Percentiles rank a stretch among this genome's conserved stretches.
Evolutionary conservation across 92 coral and sea anemone genomes (phyloP).

Genomic region (Epizoanthus stellaris): DNA sequence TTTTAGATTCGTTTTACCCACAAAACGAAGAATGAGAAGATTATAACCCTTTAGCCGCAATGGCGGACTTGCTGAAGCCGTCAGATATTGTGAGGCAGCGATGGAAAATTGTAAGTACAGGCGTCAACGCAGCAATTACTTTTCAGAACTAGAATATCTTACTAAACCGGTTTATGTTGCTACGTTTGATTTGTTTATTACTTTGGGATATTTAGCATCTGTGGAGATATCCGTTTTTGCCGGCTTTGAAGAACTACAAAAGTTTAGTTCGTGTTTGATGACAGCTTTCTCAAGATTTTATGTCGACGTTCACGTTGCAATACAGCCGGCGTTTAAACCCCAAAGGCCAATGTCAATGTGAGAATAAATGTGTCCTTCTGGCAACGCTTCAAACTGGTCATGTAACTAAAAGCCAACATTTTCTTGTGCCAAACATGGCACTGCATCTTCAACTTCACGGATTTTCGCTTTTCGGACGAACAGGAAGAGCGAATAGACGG

Average conservation of each 20-base stretch:
- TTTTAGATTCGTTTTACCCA: conserved; percentile 29
- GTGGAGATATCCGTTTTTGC: background rate
- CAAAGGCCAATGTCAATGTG: background rate
- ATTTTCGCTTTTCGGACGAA: background rate
- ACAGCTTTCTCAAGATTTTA: background rate
- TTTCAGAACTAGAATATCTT: conserved; percentile 10
- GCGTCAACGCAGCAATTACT: conserved; percentile 20
- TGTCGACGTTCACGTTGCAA: background rate
- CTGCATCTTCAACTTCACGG: background rate
- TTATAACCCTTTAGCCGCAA: conserved; percentile 58
- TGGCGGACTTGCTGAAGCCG: conserved; percentile 98
- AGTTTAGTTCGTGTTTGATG: background rate
- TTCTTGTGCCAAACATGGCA: background rate
- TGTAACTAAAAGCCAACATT: background rate
- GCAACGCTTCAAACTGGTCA: background rate
- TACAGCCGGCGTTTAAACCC: conserved; percentile 9
- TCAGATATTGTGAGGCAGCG: conserved; percentile 98
- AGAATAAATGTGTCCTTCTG: background rate
- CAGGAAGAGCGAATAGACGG: background rate
- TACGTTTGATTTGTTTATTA: background rate
- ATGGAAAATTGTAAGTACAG: conserved; percentile 98
- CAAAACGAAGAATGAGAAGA: conserved; percentile 48
- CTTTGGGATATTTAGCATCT: background rate
- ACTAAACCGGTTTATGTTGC: conserved; percentile 1
- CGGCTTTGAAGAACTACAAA: background rate